Evolutionary conservation across 1,140 invertebrate genomes (phyloP).

Genomic region (Drosophila simulans): DNA sequence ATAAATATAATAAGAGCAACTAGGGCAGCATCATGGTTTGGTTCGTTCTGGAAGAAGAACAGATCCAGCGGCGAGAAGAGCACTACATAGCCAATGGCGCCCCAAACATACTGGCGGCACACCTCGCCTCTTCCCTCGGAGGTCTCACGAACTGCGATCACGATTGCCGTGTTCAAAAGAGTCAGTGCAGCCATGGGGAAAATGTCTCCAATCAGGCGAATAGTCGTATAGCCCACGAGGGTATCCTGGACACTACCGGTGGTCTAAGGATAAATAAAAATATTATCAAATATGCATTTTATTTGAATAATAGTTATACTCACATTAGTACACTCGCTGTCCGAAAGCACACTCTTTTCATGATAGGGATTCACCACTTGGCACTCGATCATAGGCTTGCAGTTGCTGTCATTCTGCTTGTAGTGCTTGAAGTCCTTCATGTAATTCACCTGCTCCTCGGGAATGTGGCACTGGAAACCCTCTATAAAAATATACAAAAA

Average conservation of each 20-base stretch:
- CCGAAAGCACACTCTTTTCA: slow-evolving; percentile 87
- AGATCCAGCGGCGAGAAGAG: slow-evolving; percentile 89
- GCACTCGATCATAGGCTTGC: slow-evolving; percentile 88
- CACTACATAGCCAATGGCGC: slow-evolving; percentile 89
- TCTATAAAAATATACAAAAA: slow-evolving; percentile 65
- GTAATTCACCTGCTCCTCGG: slow-evolving; percentile 75
- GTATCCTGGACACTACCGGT: slow-evolving; percentile 88
- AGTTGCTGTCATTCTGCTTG: slow-evolving; percentile 77
- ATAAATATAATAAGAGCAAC: slow-evolving; percentile 87
- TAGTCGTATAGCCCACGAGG: slow-evolving; percentile 89
- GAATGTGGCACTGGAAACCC: slow-evolving; percentile 87
- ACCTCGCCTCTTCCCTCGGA: slow-evolving; percentile 91
- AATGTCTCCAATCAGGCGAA: slow-evolving; percentile 91
- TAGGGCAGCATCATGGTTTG: slow-evolving; percentile 39
- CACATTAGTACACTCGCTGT: slow-evolving; percentile 87
- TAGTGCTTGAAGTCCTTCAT: slow-evolving; percentile 72
- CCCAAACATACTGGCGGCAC: slow-evolving; percentile 91
- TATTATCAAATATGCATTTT: neutral
- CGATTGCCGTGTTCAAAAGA: slow-evolving; percentile 90
- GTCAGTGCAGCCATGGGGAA: slow-evolving; percentile 90
- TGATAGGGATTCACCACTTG: slow-evolving; percentile 89
- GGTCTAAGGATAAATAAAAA: slow-evolving; percentile 18
- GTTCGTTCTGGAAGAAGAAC: slow-evolving; percentile 69
- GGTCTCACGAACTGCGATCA: slow-evolving; percentile 92
- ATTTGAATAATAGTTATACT: neutral